Conservation (phyloP, 2,888 invertebrate species). For the Cephonodes hylas region DNA sequence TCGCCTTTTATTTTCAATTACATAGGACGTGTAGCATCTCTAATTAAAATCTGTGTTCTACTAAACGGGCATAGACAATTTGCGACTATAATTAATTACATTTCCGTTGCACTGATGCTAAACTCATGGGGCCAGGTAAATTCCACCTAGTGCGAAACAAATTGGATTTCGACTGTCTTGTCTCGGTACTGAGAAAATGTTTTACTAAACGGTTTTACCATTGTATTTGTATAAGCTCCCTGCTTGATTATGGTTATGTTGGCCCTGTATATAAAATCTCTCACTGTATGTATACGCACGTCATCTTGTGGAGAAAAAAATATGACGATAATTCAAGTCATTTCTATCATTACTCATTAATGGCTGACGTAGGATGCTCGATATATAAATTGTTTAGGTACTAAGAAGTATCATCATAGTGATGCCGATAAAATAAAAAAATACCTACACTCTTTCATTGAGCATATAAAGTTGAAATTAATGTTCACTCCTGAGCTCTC, state of each 20-base stretch:
- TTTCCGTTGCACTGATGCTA: constrained; percentile 26
- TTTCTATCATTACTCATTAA: too few relatives aligned
- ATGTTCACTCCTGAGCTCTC: not conserved
- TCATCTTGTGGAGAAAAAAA: too few relatives aligned
- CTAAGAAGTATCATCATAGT: too few relatives aligned
- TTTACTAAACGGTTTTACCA: not conserved
- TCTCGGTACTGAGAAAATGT: not conserved
- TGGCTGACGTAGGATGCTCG: too few relatives aligned
- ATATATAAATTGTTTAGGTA: too few relatives aligned
- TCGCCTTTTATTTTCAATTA: not conserved
- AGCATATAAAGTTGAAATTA: not conserved
- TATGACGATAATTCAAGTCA: too few relatives aligned
- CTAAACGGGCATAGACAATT: not conserved
- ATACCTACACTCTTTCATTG: too few relatives aligned
- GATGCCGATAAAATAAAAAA: too few relatives aligned
- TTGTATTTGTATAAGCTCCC: not conserved
- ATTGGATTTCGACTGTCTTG: constrained; percentile 49
- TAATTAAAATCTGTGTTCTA: not conserved
- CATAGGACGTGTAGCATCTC: not conserved
- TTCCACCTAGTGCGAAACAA: constrained; percentile 43
- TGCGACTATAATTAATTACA: constrained; percentile 18
- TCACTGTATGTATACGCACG: too few relatives aligned
- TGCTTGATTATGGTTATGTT: not conserved
- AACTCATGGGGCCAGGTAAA: constrained; percentile 30
- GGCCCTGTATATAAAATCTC: not conserved